Evolutionary conservation across 1,140 invertebrate genomes (phyloP).

Genomic region (Acarapis woodi): DNA sequence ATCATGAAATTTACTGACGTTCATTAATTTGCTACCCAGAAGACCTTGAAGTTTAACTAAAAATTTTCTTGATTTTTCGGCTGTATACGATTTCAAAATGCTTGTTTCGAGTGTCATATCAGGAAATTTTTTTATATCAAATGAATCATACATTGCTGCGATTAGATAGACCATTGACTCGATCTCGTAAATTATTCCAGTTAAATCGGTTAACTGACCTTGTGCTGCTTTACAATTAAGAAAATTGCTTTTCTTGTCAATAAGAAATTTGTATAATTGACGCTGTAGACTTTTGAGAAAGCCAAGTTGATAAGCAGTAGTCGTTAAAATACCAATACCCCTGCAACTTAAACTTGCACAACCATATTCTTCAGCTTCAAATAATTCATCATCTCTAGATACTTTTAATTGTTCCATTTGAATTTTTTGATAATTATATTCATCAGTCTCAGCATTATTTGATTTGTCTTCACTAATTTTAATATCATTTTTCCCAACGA

Average conservation of each 20-base stretch:
- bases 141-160: constrained; percentile 31
- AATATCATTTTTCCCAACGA: constrained; percentile 5
- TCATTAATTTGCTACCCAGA: constrained; percentile 5
- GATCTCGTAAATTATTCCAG: constrained; percentile 30
- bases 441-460: constrained; percentile 2
- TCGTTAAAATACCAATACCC: constrained; percentile 7
- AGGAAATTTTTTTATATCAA: constrained; percentile 19
- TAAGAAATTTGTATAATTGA: constrained; percentile 5
- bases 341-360: constrained; percentile 4
- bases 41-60: constrained; percentile 1
- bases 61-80: constrained; percentile 3
- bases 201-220: constrained; percentile 25
- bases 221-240: constrained; percentile 12
- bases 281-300: constrained; percentile 4
- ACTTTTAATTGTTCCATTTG: constrained; percentile 4
- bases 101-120: constrained; percentile 26
- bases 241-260: constrained; percentile 3
- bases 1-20: constrained; percentile 4
- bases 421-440: constrained; percentile 7
- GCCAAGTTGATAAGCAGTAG: constrained; percentile 5
- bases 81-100: constrained; percentile 17
- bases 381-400: constrained; percentile 1
- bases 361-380: constrained; percentile 1
- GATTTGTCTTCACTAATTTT: neutral
- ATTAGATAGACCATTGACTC: constrained; percentile 47